These are phyloP conservation scores for Sigmodon hispidus DNA, from an alignment of 2,113 vertebrate species.

Conservation along the genomic window DNA sequence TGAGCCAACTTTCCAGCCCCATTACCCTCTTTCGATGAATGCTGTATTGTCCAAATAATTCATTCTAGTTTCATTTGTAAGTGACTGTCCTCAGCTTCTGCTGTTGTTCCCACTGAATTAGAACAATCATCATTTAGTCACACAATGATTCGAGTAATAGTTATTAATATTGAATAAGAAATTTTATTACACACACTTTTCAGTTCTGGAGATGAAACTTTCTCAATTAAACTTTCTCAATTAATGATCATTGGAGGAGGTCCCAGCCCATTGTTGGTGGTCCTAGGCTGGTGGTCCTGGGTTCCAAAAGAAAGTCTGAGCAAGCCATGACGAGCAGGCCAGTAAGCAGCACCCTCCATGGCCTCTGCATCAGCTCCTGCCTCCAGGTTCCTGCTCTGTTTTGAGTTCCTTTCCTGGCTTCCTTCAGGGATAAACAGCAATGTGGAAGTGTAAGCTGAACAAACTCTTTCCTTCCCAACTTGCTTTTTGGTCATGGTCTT, in stretches of 20 bases:
- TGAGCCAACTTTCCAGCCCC: background rate
- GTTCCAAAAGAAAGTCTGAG: background rate
- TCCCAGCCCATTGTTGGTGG: background rate
- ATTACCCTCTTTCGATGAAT: background rate
- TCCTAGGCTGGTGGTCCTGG: background rate
- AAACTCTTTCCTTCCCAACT: background rate
- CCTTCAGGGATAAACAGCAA: background rate
- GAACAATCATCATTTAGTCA: conserved; percentile 17
- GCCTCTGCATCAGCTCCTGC: background rate
- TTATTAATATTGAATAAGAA: conserved; percentile 40
- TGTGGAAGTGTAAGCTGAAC: background rate
- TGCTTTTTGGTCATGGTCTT: background rate
- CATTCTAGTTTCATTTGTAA: conserved; percentile 39
- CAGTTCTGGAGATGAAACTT: background rate
- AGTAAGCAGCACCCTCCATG: too few relatives aligned
- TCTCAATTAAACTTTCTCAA: background rate
- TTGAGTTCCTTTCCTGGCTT: too few relatives aligned
- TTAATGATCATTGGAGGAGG: background rate
- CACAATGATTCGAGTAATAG: conserved; percentile 14
- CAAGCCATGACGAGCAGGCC: background rate
- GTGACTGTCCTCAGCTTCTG: background rate
- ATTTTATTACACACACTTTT: conserved; percentile 10
- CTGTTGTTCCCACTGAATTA: background rate
- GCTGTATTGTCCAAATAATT: background rate
- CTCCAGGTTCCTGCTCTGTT: background rate